These are phyloP conservation scores for Liposcelis brunnea DNA, from an alignment of 2,888 invertebrate genomes.

Conservation along the genomic window DNA sequence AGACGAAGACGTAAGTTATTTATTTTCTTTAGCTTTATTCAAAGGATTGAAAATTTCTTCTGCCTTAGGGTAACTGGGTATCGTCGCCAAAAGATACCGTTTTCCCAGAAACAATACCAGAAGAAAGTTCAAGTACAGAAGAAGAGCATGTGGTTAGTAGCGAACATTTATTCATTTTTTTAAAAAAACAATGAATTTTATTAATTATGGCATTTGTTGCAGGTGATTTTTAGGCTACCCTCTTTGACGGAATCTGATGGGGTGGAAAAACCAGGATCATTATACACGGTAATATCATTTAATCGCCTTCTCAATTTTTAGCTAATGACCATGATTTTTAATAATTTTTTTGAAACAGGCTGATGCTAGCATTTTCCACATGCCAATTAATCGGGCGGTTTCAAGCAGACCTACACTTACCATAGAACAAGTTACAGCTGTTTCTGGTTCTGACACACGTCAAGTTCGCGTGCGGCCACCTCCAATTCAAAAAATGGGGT, in stretches of 20 bases:
- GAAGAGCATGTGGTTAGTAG: constrained; percentile 67
- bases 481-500: constrained; percentile 44
- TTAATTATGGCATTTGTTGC: constrained; percentile 16
- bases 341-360: constrained; percentile 33
- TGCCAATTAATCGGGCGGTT: constrained; percentile 32
- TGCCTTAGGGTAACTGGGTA: constrained; percentile 46
- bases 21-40: background rate
- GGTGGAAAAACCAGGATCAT: constrained; percentile 54
- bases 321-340: too few relatives aligned
- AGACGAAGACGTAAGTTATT: constrained; percentile 38
- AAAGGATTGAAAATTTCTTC: too few relatives aligned
- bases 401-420: constrained; percentile 30
- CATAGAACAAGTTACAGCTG: constrained; percentile 30
- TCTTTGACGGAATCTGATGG: constrained; percentile 54
- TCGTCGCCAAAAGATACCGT: constrained; percentile 76
- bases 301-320: too few relatives aligned
- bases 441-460: constrained; percentile 25
- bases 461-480: constrained; percentile 22
- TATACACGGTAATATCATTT: constrained; percentile 46
- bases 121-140: constrained; percentile 82
- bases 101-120: constrained; percentile 83
- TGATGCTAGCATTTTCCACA: constrained; percentile 61
- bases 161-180: too few relatives aligned
- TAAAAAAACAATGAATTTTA: constrained; percentile 4
- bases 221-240: constrained; percentile 69